These are phyloP conservation scores for Zhengitettix transpicula DNA, from an alignment of 2,888 invertebrate genomes.

Conservation along the genomic window DNA sequence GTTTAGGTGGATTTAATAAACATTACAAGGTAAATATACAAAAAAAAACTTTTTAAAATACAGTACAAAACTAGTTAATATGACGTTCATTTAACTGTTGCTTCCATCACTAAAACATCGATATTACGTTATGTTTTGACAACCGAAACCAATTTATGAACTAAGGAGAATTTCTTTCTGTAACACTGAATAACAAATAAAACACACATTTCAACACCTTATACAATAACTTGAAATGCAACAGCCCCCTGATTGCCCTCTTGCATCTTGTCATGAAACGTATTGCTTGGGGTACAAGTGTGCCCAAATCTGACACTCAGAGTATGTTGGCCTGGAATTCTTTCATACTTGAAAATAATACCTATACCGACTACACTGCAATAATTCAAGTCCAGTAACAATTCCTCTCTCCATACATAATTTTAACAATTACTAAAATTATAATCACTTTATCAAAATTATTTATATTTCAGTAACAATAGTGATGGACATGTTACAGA, in stretches of 20 bases:
- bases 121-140: too few relatives aligned
- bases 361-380: neutral
- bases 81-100: too few relatives aligned
- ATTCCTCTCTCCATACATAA: too few relatives aligned
- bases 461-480: neutral
- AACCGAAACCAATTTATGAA: too few relatives aligned
- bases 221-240: constrained; percentile 4
- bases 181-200: neutral
- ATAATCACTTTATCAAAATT: too few relatives aligned
- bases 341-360: neutral
- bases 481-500: neutral
- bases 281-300: constrained; percentile 9
- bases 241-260: constrained; percentile 10
- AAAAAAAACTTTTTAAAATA: too few relatives aligned
- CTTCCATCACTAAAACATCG: too few relatives aligned
- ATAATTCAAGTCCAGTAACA: neutral
- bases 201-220: neutral
- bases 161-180: neutral
- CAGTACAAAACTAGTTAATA: too few relatives aligned
- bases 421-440: too few relatives aligned
- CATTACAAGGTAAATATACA: too few relatives aligned
- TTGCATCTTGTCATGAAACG: constrained; percentile 4
- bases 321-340: neutral
- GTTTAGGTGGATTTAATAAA: too few relatives aligned
- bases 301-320: neutral